phyloP scores from a whole-genome alignment of 2,113 vertebrate species.

The Mesoclemmys tuberculata region DNA sequence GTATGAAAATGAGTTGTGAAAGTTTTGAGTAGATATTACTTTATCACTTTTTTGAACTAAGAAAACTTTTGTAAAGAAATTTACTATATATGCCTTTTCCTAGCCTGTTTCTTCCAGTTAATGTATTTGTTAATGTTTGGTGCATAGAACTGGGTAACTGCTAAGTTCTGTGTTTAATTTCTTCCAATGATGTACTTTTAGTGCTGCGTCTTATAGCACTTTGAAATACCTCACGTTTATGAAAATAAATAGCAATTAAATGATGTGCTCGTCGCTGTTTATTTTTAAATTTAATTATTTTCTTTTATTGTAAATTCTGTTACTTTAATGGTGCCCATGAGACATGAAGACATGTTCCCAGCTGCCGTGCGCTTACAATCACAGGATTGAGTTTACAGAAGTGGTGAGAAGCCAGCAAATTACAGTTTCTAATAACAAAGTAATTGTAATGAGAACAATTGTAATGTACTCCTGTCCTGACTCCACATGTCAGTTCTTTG shows the following conservation, averaged over 20 bases:
- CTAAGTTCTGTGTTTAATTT: conserved; percentile 93
- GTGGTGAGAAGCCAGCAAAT: background rate
- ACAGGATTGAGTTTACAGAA: background rate
- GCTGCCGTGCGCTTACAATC: background rate
- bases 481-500: background rate
- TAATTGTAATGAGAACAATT: background rate
- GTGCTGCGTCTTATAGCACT: conserved; percentile 99
- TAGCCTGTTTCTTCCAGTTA: conserved; percentile 92
- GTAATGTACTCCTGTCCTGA: background rate
- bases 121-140: conserved; percentile 98
- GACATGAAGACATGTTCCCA: background rate
- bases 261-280: conserved; percentile 69
- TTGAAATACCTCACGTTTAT: conserved; percentile 99
- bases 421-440: background rate
- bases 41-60: conserved; percentile 96
- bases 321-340: background rate
- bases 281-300: conserved; percentile 29
- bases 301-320: conserved; percentile 23
- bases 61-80: conserved; percentile 98
- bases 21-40: conserved; percentile 99
- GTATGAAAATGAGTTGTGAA: conserved; percentile 99
- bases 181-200: conserved; percentile 95
- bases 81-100: conserved; percentile 95
- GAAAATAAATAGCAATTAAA: conserved; percentile 99
- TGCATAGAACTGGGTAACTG: conserved; percentile 98